Evolutionary conservation across 2,113 vertebrate species (phyloP).

Genomic region (Oxygymnocypris stewartii): DNA sequence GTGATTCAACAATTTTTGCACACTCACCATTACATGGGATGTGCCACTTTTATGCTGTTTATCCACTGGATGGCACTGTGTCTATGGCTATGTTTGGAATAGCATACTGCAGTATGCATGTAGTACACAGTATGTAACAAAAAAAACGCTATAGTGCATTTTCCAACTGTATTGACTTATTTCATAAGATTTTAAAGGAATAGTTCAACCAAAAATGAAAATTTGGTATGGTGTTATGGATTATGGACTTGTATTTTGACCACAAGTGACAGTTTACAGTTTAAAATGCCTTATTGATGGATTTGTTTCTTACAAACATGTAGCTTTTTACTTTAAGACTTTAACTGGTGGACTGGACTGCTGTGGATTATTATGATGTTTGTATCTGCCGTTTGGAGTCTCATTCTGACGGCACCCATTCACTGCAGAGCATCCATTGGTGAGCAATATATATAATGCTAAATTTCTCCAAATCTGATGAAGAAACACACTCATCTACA

Average conservation of each 20-base stretch:
- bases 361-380: too few relatives aligned
- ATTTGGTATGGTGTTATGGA: background rate
- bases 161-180: background rate
- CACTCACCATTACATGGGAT: slow-evolving; percentile 8
- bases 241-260: background rate
- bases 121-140: background rate
- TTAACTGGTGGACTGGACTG: too few relatives aligned
- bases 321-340: too few relatives aligned
- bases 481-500: background rate
- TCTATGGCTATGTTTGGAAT: slow-evolving; percentile 20
- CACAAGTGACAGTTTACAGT: background rate
- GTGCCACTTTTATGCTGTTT: background rate
- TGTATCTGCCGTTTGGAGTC: too few relatives aligned
- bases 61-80: slow-evolving; percentile 35
- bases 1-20: background rate
- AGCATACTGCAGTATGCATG: slow-evolving; percentile 1
- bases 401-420: background rate
- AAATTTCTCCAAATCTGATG: background rate
- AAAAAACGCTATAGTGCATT: too few relatives aligned
- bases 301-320: too few relatives aligned
- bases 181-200: background rate
- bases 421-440: background rate
- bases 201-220: background rate
- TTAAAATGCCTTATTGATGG: too few relatives aligned
- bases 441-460: background rate